A percentile compares a stretch with the other conserved stretches of the same genome.
These are phyloP conservation scores for Odontomachus brunneus DNA, from an alignment of 1,140 invertebrate species.

Conservation along the genomic window DNA sequence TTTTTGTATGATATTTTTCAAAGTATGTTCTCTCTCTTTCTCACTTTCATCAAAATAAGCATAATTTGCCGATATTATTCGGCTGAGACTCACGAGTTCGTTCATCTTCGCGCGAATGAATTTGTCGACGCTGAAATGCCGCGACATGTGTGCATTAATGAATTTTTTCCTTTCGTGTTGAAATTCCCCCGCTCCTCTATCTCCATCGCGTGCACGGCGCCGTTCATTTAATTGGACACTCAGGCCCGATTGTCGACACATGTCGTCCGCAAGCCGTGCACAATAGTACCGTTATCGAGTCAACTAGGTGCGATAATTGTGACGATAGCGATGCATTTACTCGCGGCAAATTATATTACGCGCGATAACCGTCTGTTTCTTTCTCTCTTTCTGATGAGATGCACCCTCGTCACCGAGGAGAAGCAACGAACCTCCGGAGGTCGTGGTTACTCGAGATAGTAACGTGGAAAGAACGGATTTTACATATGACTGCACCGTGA, in stretches of 20 bases:
- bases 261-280: neutral
- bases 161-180: neutral
- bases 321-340: slow-evolving; percentile 52
- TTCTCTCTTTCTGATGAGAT: slow-evolving; percentile 4
- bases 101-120: neutral
- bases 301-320: slow-evolving; percentile 39
- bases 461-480: neutral
- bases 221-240: slow-evolving; percentile 30
- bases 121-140: neutral
- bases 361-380: slow-evolving; percentile 45
- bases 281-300: slow-evolving; percentile 47
- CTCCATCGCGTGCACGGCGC: neutral
- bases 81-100: neutral
- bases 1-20: too few relatives aligned
- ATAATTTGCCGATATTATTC: neutral
- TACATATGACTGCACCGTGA: neutral
- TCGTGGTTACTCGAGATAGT: neutral
- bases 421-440: neutral
- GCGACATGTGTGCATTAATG: neutral
- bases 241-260: slow-evolving; percentile 23
- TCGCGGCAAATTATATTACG: slow-evolving; percentile 33
- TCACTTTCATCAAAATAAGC: too few relatives aligned
- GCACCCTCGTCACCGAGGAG: slow-evolving; percentile 10
- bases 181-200: neutral
- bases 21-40: too few relatives aligned